phyloP scores from a whole-genome alignment of 2,113 vertebrate species.

The Heliornis fulica region DNA sequence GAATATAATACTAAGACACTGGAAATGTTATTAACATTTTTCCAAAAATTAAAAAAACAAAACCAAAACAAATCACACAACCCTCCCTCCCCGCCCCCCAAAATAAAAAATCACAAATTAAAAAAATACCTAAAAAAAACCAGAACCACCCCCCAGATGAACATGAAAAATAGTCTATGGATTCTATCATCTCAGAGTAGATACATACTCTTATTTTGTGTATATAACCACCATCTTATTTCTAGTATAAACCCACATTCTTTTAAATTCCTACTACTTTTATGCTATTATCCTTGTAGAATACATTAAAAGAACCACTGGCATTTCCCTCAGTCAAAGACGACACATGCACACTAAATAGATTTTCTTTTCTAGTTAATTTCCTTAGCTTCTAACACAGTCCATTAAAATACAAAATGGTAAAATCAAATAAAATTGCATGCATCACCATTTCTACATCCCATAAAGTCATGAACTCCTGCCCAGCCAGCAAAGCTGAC shows the following conservation, averaged over 20 bases:
- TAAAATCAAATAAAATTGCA: not conserved
- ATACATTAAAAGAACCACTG: not conserved
- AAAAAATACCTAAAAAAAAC: too few species aligned
- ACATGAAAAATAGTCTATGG: not conserved
- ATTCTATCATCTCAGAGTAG: not conserved
- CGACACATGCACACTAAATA: not conserved
- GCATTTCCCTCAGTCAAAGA: not conserved
- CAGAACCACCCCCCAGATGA: too few species aligned
- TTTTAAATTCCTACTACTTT: not conserved
- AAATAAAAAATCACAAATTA: too few species aligned
- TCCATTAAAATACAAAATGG: not conserved
- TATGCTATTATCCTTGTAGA: not conserved
- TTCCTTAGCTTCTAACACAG: not conserved
- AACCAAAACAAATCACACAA: too few species aligned
- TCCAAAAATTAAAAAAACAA: too few species aligned
- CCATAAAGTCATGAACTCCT: not conserved
- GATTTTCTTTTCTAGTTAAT: not conserved
- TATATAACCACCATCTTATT: not conserved
- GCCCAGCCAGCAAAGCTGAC: not conserved
- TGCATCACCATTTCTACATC: not conserved
- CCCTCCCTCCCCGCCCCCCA: too few species aligned
- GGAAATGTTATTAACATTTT: not conserved
- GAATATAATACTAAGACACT: not conserved
- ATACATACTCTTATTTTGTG: not conserved
- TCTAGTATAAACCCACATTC: not conserved